Evolutionary conservation across 2,888 invertebrate species (phyloP), one percentile per base, ranked within the genome.

Genomic region (Tigriopus californicus): DNA sequence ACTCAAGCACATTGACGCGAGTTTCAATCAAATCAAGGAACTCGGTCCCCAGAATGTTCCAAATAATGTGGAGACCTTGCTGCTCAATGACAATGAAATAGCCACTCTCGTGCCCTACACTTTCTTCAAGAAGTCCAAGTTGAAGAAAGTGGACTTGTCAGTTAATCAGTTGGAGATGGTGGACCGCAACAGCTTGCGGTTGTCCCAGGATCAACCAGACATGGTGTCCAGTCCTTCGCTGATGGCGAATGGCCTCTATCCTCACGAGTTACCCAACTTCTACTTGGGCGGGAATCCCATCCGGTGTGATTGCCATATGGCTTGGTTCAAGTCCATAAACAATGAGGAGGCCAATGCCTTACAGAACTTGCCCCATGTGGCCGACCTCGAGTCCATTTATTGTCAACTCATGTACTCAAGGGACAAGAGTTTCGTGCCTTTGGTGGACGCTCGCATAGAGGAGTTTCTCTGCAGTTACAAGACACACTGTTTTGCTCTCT

Each of bases 281-380:
- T 82, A 82, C 69, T 81, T 89, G 63, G 85, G 84, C 53, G 82
- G 82, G 64, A 90, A 90, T 73, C 86, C 87, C 60, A 81, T 85
- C 68, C 79, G 83, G 67, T 90, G 90, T 73, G 86, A 87, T 71
- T 89, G 88, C 69, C 83, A 84, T 62, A 86, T 89, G 86, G 85
- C 86, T 69, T 90, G 88, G 89, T 71, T 88, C 65, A 85, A 86
- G 72, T 80, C 82, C 71, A 82, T 84, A 65, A 85, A 85, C 70
- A 85, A 85, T 71, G 80, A 85, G 77, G 82, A 81, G 68, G 77
- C 82, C 68, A 80, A 12, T 13, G 40, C 33, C 20, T 40, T 81
- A 61, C 76, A 84, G 66, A 85, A 83, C 56, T 85, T 85, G 69
- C 86, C 88, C 10, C 79, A 80, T 68, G 77, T 89, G 65, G 82